These are phyloP conservation scores for Heliangelus exortis DNA, from an alignment of 2,797 vertebrate genomes.

Conservation along the genomic window DNA sequence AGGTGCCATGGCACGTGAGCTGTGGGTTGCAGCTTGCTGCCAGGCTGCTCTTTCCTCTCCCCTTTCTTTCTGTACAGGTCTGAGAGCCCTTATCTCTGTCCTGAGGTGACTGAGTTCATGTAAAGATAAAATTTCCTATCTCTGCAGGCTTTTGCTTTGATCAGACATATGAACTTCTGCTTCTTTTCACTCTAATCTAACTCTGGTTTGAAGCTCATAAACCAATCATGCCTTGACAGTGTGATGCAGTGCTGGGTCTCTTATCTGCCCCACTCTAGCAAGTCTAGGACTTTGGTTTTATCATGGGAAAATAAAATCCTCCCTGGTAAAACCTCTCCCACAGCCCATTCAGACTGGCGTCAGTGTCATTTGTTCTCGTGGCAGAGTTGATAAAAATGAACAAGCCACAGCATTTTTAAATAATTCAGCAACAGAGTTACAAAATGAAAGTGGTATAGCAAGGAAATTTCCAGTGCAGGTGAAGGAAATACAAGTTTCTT, in stretches of 20 bases:
- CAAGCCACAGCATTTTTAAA: background rate
- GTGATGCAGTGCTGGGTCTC: background rate
- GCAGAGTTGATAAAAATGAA: background rate
- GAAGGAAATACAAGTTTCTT: background rate
- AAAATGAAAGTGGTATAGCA: background rate
- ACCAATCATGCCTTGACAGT: background rate
- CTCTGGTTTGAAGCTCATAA: background rate
- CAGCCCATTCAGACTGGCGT: background rate
- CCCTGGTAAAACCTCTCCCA: background rate
- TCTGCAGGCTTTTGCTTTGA: background rate
- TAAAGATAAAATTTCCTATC: background rate
- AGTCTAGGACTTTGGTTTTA: background rate
- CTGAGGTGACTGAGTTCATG: background rate
- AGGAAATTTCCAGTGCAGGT: background rate
- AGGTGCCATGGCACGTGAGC: rapidly evolving
- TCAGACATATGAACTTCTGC: background rate
- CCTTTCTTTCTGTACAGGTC: background rate
- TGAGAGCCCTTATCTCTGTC: background rate
- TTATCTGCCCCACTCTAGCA: background rate
- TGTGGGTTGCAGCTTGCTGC: background rate
- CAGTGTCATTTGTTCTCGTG: background rate
- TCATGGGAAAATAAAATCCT: background rate
- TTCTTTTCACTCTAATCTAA: background rate
- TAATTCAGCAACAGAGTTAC: background rate
- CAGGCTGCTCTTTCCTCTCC: background rate